phyloP scores from a whole-genome alignment of 2,113 vertebrate species.

The Orycteropus afer region DNA sequence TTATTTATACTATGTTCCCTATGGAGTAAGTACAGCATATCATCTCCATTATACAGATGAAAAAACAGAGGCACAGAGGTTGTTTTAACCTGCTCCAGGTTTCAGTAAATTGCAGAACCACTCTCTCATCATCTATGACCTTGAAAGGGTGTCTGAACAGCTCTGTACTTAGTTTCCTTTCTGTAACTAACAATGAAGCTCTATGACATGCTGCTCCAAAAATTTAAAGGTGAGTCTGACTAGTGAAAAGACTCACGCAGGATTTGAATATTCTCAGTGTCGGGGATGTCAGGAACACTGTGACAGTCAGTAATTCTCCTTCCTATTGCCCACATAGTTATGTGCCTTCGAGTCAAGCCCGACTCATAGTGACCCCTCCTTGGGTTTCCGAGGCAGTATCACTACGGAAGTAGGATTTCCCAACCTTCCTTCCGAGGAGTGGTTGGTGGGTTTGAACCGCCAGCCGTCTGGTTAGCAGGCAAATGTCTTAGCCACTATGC shows the following conservation, averaged over 20 bases:
- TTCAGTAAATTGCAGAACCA: slow-evolving; percentile 30
- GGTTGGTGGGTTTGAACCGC: no score
- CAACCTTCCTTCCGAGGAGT: no score
- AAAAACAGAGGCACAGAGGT: slow-evolving; percentile 3
- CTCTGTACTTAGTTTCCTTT: slow-evolving; percentile 5
- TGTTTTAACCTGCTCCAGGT: not conserved
- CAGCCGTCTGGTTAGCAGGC: no score
- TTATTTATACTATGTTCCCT: not conserved
- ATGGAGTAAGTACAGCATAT: not conserved
- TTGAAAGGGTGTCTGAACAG: slow-evolving; percentile 16
- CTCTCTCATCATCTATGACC: not conserved
- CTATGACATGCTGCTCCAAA: not conserved
- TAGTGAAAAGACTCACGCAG: not conserved
- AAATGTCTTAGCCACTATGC: no score
- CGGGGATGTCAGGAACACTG: not conserved
- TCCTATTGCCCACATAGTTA: no score
- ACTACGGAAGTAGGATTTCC: no score
- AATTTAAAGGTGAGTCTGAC: not conserved
- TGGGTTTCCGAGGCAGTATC: no score
- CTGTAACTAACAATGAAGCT: slow-evolving; percentile 41
- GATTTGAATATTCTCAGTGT: not conserved
- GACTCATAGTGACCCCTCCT: no score
- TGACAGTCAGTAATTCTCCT: not conserved
- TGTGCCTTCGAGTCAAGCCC: no score
- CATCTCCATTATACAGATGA: slow-evolving; percentile 39